These are phyloP conservation scores for Microctonus aethiopoides DNA, from an alignment of 2,888 invertebrate species.

Conservation along the genomic window DNA sequence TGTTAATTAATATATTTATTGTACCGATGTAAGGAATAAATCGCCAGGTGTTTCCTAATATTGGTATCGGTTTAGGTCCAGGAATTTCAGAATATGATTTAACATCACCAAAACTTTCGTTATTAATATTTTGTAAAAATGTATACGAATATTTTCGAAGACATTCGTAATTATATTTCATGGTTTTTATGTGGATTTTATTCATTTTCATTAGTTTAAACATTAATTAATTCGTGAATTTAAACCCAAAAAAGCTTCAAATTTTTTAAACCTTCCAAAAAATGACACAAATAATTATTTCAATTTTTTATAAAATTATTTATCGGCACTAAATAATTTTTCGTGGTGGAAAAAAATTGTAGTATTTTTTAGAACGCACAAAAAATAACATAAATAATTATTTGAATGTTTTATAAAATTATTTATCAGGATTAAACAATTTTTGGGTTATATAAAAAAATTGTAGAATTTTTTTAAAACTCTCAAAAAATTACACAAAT, in stretches of 20 bases:
- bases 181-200: background rate
- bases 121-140: constrained; percentile 30
- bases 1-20: background rate
- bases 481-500: too few species aligned
- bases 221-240: background rate
- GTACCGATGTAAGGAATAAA: constrained; percentile 78
- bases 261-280: too few species aligned
- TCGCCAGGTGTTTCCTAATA: constrained; percentile 84
- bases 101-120: constrained; percentile 21
- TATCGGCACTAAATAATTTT: too few species aligned
- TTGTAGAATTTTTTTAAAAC: too few species aligned
- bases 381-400: too few species aligned
- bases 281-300: too few species aligned
- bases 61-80: constrained; percentile 78
- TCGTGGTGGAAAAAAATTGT: too few species aligned
- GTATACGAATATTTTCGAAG: constrained; percentile 25
- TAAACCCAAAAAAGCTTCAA: background rate
- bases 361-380: too few species aligned
- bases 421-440: too few species aligned
- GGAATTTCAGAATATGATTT: constrained; percentile 76
- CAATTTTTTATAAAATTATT: too few species aligned
- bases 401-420: too few species aligned
- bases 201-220: background rate
- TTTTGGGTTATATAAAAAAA: too few species aligned
- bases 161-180: background rate